Percentiles rank a stretch among this genome's conserved stretches.
Evolutionary conservation across 2,888 invertebrate genomes (phyloP).

Genomic region (Pseudococcus jackbeardsleyi): DNA sequence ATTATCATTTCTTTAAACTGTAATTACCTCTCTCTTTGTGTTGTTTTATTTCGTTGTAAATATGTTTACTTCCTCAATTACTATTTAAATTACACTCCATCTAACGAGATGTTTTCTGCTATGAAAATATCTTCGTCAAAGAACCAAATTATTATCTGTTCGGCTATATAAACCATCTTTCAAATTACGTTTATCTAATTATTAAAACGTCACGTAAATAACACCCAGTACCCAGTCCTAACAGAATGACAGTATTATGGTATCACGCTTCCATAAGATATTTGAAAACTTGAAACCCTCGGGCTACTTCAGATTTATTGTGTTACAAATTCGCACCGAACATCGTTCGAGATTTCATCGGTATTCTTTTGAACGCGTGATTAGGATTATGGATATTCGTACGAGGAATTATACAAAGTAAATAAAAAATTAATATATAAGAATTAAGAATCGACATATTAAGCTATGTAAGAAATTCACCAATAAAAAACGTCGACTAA

Average conservation of each 20-base stretch:
- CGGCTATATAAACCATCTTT: neutral
- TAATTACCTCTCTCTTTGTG: neutral
- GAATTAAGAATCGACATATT: neutral
- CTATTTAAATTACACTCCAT: neutral
- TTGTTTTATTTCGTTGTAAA: neutral
- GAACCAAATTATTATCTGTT: neutral
- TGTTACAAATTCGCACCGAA: neutral
- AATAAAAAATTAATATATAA: neutral
- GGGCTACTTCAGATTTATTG: neutral
- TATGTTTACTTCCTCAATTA: neutral
- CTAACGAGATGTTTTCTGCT: neutral
- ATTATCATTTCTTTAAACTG: neutral
- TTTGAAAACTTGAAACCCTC: neutral
- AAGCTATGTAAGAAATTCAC: neutral
- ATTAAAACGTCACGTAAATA: slow-evolving; percentile 21
- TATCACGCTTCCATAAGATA: slow-evolving; percentile 19
- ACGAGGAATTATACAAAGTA: neutral
- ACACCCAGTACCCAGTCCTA: neutral
- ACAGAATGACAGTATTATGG: neutral
- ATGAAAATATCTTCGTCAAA: neutral
- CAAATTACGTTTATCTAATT: slow-evolving; percentile 30
- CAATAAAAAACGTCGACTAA: neutral
- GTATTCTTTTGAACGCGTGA: neutral
- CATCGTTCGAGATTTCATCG: neutral
- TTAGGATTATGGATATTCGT: neutral